Evolutionary conservation across 2,113 vertebrate species (phyloP), one percentile per base, ranked within the genome.

Genomic region (Procavia capensis): DNA sequence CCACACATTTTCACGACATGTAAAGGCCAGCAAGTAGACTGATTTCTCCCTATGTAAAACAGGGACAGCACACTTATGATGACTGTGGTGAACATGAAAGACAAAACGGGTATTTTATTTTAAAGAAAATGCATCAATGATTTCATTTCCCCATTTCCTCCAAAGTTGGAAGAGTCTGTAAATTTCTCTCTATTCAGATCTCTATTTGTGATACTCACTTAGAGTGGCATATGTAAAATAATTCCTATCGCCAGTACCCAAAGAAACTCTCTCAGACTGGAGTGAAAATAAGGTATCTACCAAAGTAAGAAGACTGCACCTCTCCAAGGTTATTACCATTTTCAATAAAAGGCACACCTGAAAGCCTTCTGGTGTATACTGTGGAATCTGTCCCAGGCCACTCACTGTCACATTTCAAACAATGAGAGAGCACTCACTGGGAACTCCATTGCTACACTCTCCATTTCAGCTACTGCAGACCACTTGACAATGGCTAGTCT

Each of bases 271-370:
- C 78, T 95, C 82, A 88, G 22, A 90, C 0, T 90, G 11, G 34
- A 95, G 64, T 31, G 59, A 92, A 70, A 96, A 34, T 75, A 64
- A 20, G 3, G 19, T 24, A 78, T 72, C 22, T 81, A 1, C 70
- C 22, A 2, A 2, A 34, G 43, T 6, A 86, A 63, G n/a, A 20
- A 88, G 80, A 86, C 61, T 1, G 27, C 9, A 22, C 75, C 34
- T 91, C 70, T 39, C 78, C 5, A 14, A 94, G 89, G 63, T 88
- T 57, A 74, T 85, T 79, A 76, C 41, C 54, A 59, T 88, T 87
- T 45, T 80, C 81, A 88, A 41, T 34, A 17, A 61, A 59, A 88
- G 91, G 61, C 1, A 3, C 14, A 2, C n/a, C 10, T 43, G 6
- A 54, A 93, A 2, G 1, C 64, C 78, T 80, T 50, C 27, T 50